These are phyloP conservation scores for Dicaeum eximium DNA, from an alignment of 2,113 vertebrate genomes.

Conservation along the genomic window DNA sequence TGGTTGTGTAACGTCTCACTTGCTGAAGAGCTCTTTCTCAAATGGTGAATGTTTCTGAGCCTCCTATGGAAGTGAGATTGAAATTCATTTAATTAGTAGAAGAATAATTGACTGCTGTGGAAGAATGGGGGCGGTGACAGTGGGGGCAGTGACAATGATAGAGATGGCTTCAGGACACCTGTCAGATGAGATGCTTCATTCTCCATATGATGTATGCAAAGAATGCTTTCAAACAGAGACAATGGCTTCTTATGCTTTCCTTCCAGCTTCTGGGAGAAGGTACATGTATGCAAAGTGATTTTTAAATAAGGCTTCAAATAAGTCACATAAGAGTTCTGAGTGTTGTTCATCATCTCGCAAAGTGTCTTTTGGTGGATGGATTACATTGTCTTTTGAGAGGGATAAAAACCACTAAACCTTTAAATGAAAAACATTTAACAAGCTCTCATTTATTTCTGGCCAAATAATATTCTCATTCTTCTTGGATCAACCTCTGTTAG, in stretches of 20 bases:
- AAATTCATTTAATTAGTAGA: not conserved
- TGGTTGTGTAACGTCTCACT: not conserved
- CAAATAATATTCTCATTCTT: not conserved
- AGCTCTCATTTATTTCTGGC: not conserved
- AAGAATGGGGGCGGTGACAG: not conserved
- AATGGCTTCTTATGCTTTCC: not conserved
- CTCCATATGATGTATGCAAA: not conserved
- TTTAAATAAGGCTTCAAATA: not conserved
- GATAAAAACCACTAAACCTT: not conserved
- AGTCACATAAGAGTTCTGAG: not conserved
- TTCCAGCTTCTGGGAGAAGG: not conserved
- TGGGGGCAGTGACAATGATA: not conserved
- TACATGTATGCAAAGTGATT: not conserved
- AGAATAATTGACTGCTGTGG: not conserved
- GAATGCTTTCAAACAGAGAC: not conserved
- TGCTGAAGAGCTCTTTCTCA: not conserved
- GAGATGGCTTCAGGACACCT: not conserved
- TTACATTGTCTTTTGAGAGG: not conserved
- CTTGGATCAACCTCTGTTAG: not conserved
- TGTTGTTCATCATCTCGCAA: not conserved
- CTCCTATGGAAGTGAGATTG: not conserved
- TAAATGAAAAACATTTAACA: not conserved
- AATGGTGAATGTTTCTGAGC: not conserved
- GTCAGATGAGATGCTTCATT: not conserved
- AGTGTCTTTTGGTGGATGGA: not conserved